A percentile compares a stretch with the other conserved stretches of the same genome.
phyloP scores from a whole-genome alignment of 1,140 invertebrate genomes.

The Physella acuta region DNA sequence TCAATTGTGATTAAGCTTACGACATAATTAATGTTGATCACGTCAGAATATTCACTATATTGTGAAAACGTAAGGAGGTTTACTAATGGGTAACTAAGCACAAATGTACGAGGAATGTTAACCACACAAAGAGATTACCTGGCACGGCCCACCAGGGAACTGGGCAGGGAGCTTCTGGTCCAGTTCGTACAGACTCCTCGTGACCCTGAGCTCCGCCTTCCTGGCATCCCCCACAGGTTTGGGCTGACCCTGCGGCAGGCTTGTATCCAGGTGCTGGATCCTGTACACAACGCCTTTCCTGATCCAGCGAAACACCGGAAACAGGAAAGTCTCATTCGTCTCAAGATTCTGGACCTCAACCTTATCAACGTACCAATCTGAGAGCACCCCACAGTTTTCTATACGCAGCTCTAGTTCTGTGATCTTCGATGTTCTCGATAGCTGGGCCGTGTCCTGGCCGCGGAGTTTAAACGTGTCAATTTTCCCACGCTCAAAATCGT shows the following conservation, averaged over 20 bases:
- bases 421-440: constrained; percentile 34
- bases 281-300: constrained; percentile 53
- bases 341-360: constrained; percentile 52
- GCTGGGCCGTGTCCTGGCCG: constrained; percentile 25
- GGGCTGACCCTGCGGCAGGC: constrained; percentile 58
- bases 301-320: constrained; percentile 62
- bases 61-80: too few relatives aligned
- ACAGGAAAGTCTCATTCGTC: constrained; percentile 49
- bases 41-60: too few relatives aligned
- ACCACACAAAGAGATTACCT: constrained; percentile 54
- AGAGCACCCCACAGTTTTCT: constrained; percentile 50
- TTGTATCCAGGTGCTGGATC: constrained; percentile 58
- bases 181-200: constrained; percentile 50
- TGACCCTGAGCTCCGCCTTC: constrained; percentile 55
- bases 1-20: too few relatives aligned
- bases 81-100: too few relatives aligned
- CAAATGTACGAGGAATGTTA: too few relatives aligned
- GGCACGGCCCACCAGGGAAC: constrained; percentile 52
- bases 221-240: constrained; percentile 55
- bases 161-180: constrained; percentile 48
- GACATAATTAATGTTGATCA: too few relatives aligned
- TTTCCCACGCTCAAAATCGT: constrained; percentile 58
- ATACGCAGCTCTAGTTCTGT: constrained; percentile 54
- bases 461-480: constrained; percentile 46
- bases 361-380: constrained; percentile 60